Evolutionary conservation across 2,113 vertebrate genomes (phyloP).

Genomic region (Apteryx mantelli): DNA sequence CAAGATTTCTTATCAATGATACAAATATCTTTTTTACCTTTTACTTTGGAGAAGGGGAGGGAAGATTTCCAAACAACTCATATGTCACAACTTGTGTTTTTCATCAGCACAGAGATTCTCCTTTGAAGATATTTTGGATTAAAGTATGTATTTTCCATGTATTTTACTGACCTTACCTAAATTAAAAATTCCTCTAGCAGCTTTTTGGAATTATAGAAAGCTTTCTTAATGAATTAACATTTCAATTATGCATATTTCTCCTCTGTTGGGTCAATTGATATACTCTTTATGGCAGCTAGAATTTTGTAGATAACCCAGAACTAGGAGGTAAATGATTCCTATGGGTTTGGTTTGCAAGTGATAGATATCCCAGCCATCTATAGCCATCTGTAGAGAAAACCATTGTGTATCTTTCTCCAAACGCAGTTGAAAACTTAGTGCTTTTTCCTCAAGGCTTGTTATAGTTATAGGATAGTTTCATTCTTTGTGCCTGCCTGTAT

Average conservation of each 20-base stretch:
- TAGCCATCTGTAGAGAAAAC: conserved; percentile 1
- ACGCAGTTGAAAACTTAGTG: not conserved
- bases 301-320: not conserved
- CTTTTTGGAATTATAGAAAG: not conserved
- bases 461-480: not conserved
- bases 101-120: not conserved
- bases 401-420: not conserved
- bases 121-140: not conserved
- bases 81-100: not conserved
- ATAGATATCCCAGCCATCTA: not conserved
- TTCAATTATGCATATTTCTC: not conserved
- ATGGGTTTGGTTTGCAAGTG: not conserved
- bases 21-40: not conserved
- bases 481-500: conserved; percentile 35
- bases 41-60: not conserved
- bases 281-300: not conserved
- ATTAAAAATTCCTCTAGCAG: not conserved
- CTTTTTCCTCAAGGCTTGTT: not conserved
- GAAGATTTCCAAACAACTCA: not conserved
- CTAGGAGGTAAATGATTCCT: not conserved
- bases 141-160: not conserved
- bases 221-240: not conserved
- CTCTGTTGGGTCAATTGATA: not conserved
- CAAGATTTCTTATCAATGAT: not conserved
- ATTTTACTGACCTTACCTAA: not conserved